Evolutionary conservation across 2,888 invertebrate species (phyloP).

Genomic region (Drosophila engyochracea): DNA sequence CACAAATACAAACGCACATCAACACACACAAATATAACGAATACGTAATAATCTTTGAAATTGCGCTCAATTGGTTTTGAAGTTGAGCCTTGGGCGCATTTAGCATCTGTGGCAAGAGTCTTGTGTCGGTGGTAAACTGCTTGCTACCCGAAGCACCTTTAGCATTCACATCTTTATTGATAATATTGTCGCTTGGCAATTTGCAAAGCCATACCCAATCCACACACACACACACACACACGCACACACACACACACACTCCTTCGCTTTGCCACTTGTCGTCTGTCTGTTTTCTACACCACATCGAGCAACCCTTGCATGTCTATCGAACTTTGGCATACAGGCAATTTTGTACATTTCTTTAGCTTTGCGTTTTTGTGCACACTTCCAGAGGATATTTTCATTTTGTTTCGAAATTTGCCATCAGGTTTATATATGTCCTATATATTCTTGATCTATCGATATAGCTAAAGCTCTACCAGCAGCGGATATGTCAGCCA

Average conservation of each 20-base stretch:
- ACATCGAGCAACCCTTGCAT: conserved; percentile 41
- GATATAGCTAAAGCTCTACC: background rate
- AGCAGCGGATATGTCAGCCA: background rate
- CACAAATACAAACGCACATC: background rate
- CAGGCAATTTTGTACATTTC: conserved; percentile 71
- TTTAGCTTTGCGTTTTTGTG: conserved; percentile 10
- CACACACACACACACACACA: conserved; percentile 18
- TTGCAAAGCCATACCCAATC: conserved; percentile 36
- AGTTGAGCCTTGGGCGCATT: conserved; percentile 66
- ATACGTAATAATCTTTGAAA: conserved; percentile 76
- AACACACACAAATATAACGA: conserved; percentile 42
- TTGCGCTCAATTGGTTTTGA: conserved; percentile 76
- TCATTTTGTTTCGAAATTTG: background rate
- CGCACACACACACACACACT: conserved; percentile 9
- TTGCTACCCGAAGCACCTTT: conserved; percentile 55
- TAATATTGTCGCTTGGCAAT: conserved; percentile 65
- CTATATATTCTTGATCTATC: background rate
- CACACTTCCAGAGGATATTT: background rate
- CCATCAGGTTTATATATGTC: background rate
- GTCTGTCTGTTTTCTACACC: conserved; percentile 44
- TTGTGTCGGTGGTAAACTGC: conserved; percentile 22
- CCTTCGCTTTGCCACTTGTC: conserved; percentile 22
- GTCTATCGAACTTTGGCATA: conserved; percentile 59
- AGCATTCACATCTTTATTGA: conserved; percentile 58
- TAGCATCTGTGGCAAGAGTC: conserved; percentile 33